Base-by-base conservation (phyloP, 2,888 invertebrate genomes). In the Prosapia bicincta region DNA sequence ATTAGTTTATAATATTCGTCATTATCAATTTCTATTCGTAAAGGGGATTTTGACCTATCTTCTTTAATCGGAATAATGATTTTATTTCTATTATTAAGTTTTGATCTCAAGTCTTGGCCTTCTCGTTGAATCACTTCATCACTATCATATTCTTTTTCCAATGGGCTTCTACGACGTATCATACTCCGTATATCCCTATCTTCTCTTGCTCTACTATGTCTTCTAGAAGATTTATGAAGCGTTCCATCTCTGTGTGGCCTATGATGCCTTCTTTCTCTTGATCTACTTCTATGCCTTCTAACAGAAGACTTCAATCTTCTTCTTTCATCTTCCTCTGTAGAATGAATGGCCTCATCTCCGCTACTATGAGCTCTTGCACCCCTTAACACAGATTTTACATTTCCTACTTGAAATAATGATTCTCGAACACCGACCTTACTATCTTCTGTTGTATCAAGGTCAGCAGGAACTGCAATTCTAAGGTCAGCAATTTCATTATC, bases 1-100 rank as follows among this genome's bases (percentile, higher is more conserved):
- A 32, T 70, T 69, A 68, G 24, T 66, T 74, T 78, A 69, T 79
- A 79, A 38, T 80, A 81, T 38, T 78, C 77, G 74, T 81, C 81
- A 75, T 81, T 81, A 76, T 81, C 81, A 71, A 81, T 79, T 78
- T 81, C 81, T 38, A 81, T 81, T 69, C 75, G 77, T 0, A 78
- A 72, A 6, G 78, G 78, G 13, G 78, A 78, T 66, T 76, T 76
- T n/a, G 70, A 70, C 7, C 74, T 43, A 30, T 72, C 72, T 25
- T 66, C 70, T 5, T 73, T 73, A 32, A 72, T 72, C 23, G 66
- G 20, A 68, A 65, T 30, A 54, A 26, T 43, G 7, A 30, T 54
- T 70, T 69, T 75, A 71, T 43, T 43, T 70, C 26, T 70, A 9
- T 69, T 67, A 66, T 67, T 32, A 7, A 73, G 26, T 26, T 73